Evolutionary conservation across 2,113 vertebrate species (phyloP).

Genomic region (Alouatta palliata): DNA sequence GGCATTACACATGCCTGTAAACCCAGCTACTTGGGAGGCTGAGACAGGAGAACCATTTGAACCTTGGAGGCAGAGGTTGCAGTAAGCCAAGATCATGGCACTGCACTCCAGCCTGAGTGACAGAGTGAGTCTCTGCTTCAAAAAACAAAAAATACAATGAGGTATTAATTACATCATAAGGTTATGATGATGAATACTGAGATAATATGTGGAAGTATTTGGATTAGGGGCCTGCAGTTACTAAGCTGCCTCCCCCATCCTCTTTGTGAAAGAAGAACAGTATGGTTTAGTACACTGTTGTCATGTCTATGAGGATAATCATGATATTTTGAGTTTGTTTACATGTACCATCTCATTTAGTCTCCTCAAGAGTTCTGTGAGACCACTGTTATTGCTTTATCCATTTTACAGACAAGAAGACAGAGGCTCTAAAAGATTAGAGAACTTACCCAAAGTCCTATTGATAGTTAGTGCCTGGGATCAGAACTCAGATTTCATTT

Average conservation of each 20-base stretch:
- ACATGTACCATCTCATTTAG: background rate
- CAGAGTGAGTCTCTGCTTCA: too few relatives aligned
- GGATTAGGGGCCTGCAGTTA: background rate
- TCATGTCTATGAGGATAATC: background rate
- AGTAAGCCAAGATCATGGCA: too few relatives aligned
- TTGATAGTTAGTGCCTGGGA: background rate
- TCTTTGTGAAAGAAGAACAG: background rate
- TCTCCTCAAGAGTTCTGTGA: background rate
- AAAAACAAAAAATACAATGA: too few relatives aligned
- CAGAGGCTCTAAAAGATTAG: background rate
- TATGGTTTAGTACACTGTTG: background rate
- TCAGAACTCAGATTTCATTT: background rate
- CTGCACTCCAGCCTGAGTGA: too few relatives aligned
- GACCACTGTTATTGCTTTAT: background rate
- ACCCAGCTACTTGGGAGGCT: too few relatives aligned
- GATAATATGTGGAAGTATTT: background rate
- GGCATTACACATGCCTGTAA: too few relatives aligned
- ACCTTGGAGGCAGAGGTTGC: too few relatives aligned
- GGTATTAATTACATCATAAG: background rate
- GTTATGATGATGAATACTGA: background rate
- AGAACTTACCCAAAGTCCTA: background rate
- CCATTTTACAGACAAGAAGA: conserved; percentile 14
- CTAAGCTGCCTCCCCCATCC: background rate
- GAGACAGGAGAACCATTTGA: too few relatives aligned
- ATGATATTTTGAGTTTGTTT: background rate